Evolutionary conservation across 2,888 invertebrate genomes (phyloP).

Genomic region (Eumerus sabulonum): DNA sequence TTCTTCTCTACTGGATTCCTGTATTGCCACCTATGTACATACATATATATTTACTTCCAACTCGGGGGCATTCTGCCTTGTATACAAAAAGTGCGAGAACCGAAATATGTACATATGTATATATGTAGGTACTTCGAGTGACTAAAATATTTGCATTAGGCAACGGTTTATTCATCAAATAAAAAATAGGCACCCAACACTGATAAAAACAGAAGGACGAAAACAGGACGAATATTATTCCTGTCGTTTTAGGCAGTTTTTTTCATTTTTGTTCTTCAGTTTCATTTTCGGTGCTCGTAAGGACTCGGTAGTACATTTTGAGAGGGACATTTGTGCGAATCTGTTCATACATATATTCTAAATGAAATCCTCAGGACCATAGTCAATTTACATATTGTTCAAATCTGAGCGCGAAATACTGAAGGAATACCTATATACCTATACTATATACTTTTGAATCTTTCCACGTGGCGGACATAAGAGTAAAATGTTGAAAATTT

Average conservation of each 20-base stretch:
- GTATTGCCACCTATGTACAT: no score
- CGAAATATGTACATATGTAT: no score
- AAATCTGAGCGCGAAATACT: conserved; percentile 27
- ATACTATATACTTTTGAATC: conserved; percentile 30
- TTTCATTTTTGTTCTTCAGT: background rate
- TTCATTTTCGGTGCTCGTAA: background rate
- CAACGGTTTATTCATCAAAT: background rate
- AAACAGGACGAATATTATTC: background rate
- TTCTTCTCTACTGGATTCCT: no score
- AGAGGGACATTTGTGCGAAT: conserved; percentile 14
- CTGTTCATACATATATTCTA: conserved; percentile 22
- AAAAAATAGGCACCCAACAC: conserved; percentile 2
- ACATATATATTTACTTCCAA: no score
- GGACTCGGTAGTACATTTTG: conserved; percentile 15
- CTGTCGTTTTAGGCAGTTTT: conserved; percentile 3
- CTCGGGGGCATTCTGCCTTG: no score
- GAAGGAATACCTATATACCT: no score
- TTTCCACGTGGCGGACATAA: conserved; percentile 10
- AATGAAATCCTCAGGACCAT: conserved; percentile 30
- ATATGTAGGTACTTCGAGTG: background rate
- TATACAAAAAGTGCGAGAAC: no score
- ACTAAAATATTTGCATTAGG: conserved; percentile 36
- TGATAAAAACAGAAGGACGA: conserved; percentile 14
- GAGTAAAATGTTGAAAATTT: conserved; percentile 45
- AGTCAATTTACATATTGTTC: conserved; percentile 51